Conservation (phyloP, 2,797 vertebrate genomes). For the Diglossa cyanea region DNA sequence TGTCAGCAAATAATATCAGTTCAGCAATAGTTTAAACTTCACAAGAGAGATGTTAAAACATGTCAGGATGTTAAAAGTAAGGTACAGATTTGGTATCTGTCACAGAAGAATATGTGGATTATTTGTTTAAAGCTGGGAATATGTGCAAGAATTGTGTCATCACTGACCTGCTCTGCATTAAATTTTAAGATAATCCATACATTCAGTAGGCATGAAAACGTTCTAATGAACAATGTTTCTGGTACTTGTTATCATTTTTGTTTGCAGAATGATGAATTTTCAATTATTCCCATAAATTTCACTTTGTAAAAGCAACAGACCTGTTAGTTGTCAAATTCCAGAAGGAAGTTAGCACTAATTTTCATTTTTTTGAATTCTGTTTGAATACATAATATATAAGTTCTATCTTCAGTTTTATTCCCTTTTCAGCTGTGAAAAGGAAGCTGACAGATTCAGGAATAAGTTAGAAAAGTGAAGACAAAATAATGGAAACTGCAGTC, state of each 20-base stretch:
- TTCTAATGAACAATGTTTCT: neutral
- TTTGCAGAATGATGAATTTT: neutral
- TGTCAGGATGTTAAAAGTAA: neutral
- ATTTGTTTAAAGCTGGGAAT: neutral
- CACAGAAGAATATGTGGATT: neutral
- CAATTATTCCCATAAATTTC: neutral
- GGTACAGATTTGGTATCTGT: neutral
- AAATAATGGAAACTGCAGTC: neutral
- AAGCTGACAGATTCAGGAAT: neutral
- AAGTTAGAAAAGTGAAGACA: constrained; percentile 14
- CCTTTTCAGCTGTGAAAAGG: constrained; percentile 8
- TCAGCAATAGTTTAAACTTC: neutral
- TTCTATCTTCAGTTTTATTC: neutral
- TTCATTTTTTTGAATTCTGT: neutral
- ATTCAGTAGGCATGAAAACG: neutral
- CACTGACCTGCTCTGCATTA: neutral
- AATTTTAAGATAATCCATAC: neutral
- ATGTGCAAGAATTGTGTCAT: neutral
- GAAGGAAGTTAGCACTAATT: neutral
- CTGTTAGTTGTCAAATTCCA: neutral
- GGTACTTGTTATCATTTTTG: neutral
- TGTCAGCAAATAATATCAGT: neutral
- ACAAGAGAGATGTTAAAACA: neutral
- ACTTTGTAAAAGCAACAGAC: neutral
- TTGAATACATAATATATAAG: neutral